Evolutionary conservation across 2,888 invertebrate species (phyloP).

Genomic region (Nowickia ferox): DNA sequence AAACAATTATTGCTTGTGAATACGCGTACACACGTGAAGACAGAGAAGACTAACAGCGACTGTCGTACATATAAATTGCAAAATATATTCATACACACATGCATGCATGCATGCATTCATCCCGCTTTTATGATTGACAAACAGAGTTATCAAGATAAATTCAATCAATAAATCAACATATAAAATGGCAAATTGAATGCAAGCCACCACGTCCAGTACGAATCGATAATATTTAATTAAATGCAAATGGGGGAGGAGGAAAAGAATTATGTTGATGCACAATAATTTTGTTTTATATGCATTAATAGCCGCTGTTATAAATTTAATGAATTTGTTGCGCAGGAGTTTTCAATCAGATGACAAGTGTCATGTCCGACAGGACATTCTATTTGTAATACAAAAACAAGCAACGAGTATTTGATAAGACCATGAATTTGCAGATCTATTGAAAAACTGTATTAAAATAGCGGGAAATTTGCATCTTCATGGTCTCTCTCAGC

Average conservation of each 20-base stretch:
- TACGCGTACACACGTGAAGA: conserved; percentile 24
- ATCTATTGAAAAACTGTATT: no score
- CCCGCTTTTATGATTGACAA: conserved; percentile 50
- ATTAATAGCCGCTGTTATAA: conserved; percentile 31
- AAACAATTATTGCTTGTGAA: conserved; percentile 43
- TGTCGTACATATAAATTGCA: conserved; percentile 17
- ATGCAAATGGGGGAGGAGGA: neutral
- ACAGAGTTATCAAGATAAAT: conserved; percentile 54
- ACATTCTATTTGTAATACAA: conserved; percentile 13
- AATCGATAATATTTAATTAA: conserved; percentile 22
- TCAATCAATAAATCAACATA: conserved; percentile 54
- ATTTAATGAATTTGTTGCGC: conserved; percentile 41
- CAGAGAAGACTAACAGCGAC: conserved; percentile 19
- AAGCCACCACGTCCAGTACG: neutral
- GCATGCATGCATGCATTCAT: neutral
- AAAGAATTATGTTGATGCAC: neutral
- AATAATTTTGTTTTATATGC: conserved; percentile 10
- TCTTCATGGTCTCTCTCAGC: no score
- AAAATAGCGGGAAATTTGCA: no score
- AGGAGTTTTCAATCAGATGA: conserved; percentile 33
- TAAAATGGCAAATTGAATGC: neutral
- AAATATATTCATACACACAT: neutral
- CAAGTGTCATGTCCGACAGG: conserved; percentile 32
- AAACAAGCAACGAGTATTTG: no score
- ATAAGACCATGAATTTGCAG: no score